These are phyloP conservation scores for Trachelus troglodyta DNA, from an alignment of 2,888 invertebrate species.

Conservation along the genomic window DNA sequence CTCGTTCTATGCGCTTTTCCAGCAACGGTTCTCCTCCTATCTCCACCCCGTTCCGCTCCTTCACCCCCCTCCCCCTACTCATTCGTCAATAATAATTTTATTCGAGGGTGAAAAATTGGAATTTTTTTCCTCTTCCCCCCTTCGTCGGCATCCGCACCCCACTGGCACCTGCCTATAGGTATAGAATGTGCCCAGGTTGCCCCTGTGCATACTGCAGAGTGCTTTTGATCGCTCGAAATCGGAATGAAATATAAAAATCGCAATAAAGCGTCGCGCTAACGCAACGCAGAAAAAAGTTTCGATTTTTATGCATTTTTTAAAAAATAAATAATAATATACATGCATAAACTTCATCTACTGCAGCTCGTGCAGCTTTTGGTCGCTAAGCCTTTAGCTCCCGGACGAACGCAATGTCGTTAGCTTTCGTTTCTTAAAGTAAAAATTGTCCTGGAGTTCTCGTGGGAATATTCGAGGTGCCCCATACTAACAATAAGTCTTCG, in stretches of 20 bases:
- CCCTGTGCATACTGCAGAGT: slow-evolving; percentile 49
- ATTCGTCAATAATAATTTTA: slow-evolving; percentile 66
- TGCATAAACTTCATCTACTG: slow-evolving; percentile 19
- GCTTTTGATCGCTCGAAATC: slow-evolving; percentile 49
- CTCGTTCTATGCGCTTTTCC: slow-evolving; percentile 29
- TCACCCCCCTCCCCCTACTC: slow-evolving; percentile 42
- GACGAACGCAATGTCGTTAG: background rate
- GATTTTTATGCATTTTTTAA: background rate
- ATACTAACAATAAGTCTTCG: too few relatives aligned
- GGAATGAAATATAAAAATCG: slow-evolving; percentile 58
- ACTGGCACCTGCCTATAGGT: background rate
- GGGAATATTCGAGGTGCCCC: background rate
- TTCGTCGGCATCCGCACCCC: slow-evolving; percentile 14
- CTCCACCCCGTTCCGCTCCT: slow-evolving; percentile 22
- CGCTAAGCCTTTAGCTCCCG: slow-evolving; percentile 3
- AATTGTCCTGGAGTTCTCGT: background rate
- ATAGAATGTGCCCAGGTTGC: slow-evolving; percentile 18
- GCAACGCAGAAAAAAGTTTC: background rate
- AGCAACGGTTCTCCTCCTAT: slow-evolving; percentile 15
- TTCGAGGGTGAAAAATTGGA: slow-evolving; percentile 63
- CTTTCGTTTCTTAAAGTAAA: background rate
- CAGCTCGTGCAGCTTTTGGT: slow-evolving; percentile 4
- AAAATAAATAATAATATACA: slow-evolving; percentile 10
- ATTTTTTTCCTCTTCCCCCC: slow-evolving; percentile 36
- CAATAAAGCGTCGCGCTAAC: slow-evolving; percentile 47